These are phyloP conservation scores for Ibycter americanus DNA, from an alignment of 2,797 vertebrate genomes.

Conservation along the genomic window DNA sequence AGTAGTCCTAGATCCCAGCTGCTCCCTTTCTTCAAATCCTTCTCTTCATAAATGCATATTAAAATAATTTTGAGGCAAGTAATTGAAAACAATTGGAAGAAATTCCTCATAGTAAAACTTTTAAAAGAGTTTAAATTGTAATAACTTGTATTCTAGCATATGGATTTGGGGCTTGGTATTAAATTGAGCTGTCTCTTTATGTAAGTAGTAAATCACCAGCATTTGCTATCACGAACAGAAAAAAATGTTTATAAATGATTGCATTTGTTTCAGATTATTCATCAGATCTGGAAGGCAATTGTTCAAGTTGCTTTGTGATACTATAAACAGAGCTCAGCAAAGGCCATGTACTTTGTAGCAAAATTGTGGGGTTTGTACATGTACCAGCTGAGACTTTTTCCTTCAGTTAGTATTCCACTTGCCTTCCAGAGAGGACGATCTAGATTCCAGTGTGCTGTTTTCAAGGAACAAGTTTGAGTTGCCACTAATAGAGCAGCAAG, in stretches of 20 bases:
- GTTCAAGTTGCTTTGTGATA: conserved; percentile 25
- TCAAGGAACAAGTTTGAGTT: neutral
- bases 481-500: neutral
- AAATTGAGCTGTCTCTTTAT: neutral
- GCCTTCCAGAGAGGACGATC: neutral
- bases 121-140: neutral
- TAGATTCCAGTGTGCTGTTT: neutral
- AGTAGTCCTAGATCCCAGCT: neutral
- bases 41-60: neutral
- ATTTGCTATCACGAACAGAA: conserved; percentile 21
- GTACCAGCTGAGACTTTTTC: neutral
- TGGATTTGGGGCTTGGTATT: neutral
- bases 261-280: conserved; percentile 64
- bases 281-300: conserved; percentile 31
- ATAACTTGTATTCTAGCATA: neutral
- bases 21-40: neutral
- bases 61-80: neutral
- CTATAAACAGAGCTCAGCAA: conserved; percentile 38
- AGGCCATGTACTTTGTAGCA: neutral
- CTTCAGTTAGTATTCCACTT: neutral
- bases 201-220: neutral
- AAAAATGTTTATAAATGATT: conserved; percentile 46
- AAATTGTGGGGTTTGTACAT: neutral
- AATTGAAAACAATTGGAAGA: neutral
- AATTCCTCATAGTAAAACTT: neutral